Evolutionary conservation across 2,113 vertebrate species (phyloP).

Genomic region (Brienomyrus brachyistius): DNA sequence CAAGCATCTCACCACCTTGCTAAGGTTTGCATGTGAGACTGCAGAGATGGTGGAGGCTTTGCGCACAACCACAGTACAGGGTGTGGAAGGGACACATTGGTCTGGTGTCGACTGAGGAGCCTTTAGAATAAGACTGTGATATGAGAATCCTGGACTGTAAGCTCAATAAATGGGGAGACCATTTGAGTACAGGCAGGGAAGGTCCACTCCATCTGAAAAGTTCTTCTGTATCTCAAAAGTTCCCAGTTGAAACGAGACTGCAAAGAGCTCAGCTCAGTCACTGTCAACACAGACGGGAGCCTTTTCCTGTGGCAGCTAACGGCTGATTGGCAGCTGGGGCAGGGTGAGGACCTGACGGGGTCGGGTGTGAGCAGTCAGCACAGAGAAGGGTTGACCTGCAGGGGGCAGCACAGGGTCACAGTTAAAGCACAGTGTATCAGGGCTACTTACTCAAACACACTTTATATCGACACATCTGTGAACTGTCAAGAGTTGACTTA

Average conservation of each 20-base stretch:
- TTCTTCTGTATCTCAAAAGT: not conserved
- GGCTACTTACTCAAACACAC: not conserved
- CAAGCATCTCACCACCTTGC: not conserved
- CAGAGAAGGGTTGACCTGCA: slow-evolving; percentile 86
- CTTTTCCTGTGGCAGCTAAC: slow-evolving; percentile 44
- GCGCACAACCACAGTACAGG: not conserved
- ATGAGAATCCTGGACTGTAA: not conserved
- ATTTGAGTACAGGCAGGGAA: not conserved
- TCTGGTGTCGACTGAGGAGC: not conserved
- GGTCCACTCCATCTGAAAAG: not conserved
- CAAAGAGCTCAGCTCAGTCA: not conserved
- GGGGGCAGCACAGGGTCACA: slow-evolving; percentile 15
- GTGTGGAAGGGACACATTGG: not conserved
- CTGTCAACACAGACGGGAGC: not conserved
- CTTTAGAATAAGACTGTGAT: not conserved
- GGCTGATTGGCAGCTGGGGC: slow-evolving; percentile 73
- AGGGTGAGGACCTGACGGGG: slow-evolving; percentile 69
- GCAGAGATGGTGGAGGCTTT: not conserved
- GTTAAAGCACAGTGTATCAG: not conserved
- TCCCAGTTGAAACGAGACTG: not conserved
- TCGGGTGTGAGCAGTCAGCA: slow-evolving; percentile 72
- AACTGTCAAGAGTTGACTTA: not conserved
- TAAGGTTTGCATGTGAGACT: not conserved
- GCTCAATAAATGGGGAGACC: not conserved
- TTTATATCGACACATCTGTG: not conserved